These are phyloP conservation scores for Mya arenaria DNA, from an alignment of 1,140 invertebrate species.

Conservation along the genomic window DNA sequence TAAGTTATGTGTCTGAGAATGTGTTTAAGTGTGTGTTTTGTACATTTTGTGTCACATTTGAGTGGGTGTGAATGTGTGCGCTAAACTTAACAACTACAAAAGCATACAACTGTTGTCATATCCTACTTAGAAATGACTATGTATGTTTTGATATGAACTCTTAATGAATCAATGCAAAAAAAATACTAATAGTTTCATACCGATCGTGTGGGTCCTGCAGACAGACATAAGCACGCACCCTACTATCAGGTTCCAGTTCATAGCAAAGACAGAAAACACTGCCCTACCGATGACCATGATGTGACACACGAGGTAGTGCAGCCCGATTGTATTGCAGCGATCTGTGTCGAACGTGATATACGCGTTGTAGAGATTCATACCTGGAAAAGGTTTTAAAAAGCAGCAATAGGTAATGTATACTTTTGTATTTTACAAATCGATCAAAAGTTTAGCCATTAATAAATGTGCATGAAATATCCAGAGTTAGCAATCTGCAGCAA, in stretches of 20 bases:
- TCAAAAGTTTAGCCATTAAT: no score
- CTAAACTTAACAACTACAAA: no score
- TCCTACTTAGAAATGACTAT: background rate
- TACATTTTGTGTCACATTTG: no score
- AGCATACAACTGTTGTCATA: background rate
- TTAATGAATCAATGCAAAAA: background rate
- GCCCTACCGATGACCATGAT: conserved; percentile 75
- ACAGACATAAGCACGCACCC: conserved; percentile 81
- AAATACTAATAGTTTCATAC: conserved; percentile 69
- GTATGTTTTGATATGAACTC: background rate
- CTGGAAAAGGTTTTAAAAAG: no score
- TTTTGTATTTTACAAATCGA: no score
- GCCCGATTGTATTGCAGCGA: conserved; percentile 69
- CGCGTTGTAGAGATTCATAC: conserved; percentile 65
- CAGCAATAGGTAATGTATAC: no score
- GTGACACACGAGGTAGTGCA: conserved; percentile 77
- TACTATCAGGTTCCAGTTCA: conserved; percentile 81
- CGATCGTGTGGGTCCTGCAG: conserved; percentile 81
- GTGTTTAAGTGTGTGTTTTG: no score
- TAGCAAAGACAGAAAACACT: conserved; percentile 74
- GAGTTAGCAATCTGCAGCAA: no score
- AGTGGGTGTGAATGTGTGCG: no score
- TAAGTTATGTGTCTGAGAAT: no score
- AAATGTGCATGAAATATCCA: no score
- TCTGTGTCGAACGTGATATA: conserved; percentile 65